phyloP scores from a whole-genome alignment of 1,140 invertebrate genomes.

The Drosophila subobscura region DNA sequence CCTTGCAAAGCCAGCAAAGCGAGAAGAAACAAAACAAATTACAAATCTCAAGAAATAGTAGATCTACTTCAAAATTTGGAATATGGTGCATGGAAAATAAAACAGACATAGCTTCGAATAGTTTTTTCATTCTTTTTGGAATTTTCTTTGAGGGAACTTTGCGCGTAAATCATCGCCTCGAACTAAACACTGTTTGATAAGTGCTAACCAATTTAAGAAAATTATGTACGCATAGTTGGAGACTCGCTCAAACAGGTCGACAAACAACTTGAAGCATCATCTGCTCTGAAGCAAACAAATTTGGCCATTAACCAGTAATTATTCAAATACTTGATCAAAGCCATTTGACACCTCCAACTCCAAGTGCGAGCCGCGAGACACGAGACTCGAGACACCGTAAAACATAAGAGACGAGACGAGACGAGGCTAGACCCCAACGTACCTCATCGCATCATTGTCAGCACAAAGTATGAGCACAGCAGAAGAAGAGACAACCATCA shows the following conservation, averaged over 20 bases:
- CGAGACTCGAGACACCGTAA: too few relatives aligned
- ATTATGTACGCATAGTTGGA: too few relatives aligned
- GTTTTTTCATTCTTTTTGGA: neutral
- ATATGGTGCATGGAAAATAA: constrained; percentile 1
- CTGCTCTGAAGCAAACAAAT: too few relatives aligned
- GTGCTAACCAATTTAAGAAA: too few relatives aligned
- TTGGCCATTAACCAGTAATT: neutral
- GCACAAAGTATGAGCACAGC: constrained; percentile 4
- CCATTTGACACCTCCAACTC: constrained; percentile 17
- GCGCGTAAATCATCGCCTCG: too few relatives aligned
- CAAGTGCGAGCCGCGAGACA: neutral
- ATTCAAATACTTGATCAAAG: constrained; percentile 21
- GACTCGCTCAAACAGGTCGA: too few relatives aligned
- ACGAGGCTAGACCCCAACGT: too few relatives aligned
- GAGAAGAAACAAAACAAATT: neutral
- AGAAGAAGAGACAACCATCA: constrained; percentile 25
- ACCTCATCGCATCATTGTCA: neutral
- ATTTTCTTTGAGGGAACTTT: too few relatives aligned
- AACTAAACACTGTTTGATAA: too few relatives aligned
- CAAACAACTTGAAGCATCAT: too few relatives aligned
- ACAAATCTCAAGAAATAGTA: constrained; percentile 4
- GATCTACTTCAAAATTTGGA: neutral
- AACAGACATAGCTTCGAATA: neutral
- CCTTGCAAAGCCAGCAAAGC: too few relatives aligned
- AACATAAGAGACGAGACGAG: too few relatives aligned